Conservation (phyloP, 1,140 invertebrate species). For the Tetramorium simillimum region DNA sequence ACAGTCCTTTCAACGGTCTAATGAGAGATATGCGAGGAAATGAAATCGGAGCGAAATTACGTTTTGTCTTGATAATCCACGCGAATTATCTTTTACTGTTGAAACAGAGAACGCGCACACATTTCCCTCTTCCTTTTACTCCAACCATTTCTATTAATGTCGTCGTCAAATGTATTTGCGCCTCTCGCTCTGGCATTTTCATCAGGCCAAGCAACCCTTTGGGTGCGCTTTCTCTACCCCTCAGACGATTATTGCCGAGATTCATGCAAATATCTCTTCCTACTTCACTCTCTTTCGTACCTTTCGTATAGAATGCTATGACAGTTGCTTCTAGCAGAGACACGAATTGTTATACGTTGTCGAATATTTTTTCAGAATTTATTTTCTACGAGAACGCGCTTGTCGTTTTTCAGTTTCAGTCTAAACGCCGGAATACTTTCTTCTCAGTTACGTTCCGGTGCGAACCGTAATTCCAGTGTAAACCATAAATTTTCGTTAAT, state of each 20-base stretch:
- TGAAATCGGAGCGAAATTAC: slow-evolving; percentile 10
- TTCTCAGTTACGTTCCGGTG: slow-evolving; percentile 22
- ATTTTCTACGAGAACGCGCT: slow-evolving; percentile 56
- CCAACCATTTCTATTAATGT: slow-evolving; percentile 18
- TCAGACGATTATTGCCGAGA: slow-evolving; percentile 67
- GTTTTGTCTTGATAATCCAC: slow-evolving; percentile 13
- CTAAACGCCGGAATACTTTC: background rate
- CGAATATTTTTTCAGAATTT: slow-evolving; percentile 64
- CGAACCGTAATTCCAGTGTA: background rate
- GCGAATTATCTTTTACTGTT: slow-evolving; percentile 11
- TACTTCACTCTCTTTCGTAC: slow-evolving; percentile 38
- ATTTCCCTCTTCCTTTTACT: background rate
- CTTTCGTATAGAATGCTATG: slow-evolving; percentile 23
- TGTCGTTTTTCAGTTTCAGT: background rate
- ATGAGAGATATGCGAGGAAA: background rate
- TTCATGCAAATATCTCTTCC: slow-evolving; percentile 63
- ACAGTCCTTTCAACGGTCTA: background rate
- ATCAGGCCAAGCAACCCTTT: slow-evolving; percentile 63
- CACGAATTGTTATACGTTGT: slow-evolving; percentile 70
- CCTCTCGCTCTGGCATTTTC: slow-evolving; percentile 63
- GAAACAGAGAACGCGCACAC: background rate
- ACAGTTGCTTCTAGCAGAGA: slow-evolving; percentile 43
- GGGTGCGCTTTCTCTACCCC: slow-evolving; percentile 58
- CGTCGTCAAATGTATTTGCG: slow-evolving; percentile 36
- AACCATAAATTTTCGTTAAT: slow-evolving; percentile 5